Evolutionary conservation across 1,140 invertebrate species (phyloP), one percentile per base, ranked within the genome.

Genomic region (Drosophila mauritiana): DNA sequence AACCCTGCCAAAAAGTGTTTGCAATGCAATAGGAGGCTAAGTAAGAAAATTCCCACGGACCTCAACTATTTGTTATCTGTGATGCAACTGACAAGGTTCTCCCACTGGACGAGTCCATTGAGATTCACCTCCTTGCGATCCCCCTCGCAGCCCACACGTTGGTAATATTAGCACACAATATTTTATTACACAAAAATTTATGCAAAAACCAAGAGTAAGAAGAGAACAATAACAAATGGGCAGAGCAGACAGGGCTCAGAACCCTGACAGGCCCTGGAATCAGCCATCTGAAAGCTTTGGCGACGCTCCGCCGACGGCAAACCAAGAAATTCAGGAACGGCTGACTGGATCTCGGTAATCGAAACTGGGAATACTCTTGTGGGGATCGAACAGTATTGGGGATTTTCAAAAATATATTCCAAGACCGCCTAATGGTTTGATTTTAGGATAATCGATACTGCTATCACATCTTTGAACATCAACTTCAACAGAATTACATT

Each of bases 151-250:
- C 57, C 34, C 42, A 27, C 42, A 37, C 58, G 58, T 63, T 84
- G 57, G 78, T 78, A 83, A 83, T 83, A 77, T 83, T 77, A 88
- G 83, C 67, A 73, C 57, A 67, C 75, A 86, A 86, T 88, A 88
- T 88, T 88, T 88, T 76, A 88, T 88, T 88, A 88, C 84, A 88
- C 79, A 70, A 70, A 88, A 89, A 88, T 88, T 73, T 86, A 88
- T 86, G 84, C 83, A 88, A 88, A 78, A 72, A 46, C 55, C 58
- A 53, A 45, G 59, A 61, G 64, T 61, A 69, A 42, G 68, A 59
- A 65, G 63, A 61, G 39, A 48, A 59, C 49, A 76, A 73, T 67
- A 86, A 88, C 59, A 76, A 70, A 73, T 49, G 48, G 55, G 67
- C 48, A 53, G 63, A 70, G 49, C 62, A 57, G 49, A 55, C 57